Conservation (phyloP, 2,797 vertebrate genomes). For the Monodelphis domestica region DNA sequence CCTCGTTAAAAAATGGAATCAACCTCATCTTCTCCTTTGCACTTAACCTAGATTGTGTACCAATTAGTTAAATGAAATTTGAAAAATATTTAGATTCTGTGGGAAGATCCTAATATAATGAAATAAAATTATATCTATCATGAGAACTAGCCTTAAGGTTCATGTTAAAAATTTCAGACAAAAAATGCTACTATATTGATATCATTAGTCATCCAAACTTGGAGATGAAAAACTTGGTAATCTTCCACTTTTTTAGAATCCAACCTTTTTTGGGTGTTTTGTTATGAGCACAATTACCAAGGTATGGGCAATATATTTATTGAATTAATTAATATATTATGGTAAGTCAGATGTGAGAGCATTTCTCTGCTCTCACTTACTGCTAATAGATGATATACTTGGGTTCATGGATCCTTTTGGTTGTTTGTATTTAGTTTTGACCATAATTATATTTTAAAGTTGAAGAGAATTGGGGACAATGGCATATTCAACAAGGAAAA, state of each 20-base stretch:
- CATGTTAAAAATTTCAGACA: background rate
- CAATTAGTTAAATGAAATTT: background rate
- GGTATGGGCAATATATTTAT: background rate
- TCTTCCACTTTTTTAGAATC: slow-evolving; percentile 22
- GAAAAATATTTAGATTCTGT: background rate
- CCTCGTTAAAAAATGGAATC: slow-evolving; percentile 26
- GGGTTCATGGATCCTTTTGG: background rate
- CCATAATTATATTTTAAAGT: slow-evolving; percentile 14
- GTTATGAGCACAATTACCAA: background rate
- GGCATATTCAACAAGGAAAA: background rate
- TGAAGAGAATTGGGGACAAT: slow-evolving; percentile 27
- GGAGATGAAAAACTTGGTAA: slow-evolving; percentile 35
- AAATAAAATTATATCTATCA: background rate
- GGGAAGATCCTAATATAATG: background rate
- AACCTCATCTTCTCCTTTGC: slow-evolving; percentile 1
- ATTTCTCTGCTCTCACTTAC: too few relatives aligned
- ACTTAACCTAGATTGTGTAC: slow-evolving; percentile 20
- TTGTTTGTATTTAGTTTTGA: slow-evolving; percentile 6
- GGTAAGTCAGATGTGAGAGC: background rate
- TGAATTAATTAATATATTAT: background rate
- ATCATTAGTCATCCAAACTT: background rate
- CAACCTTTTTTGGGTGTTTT: background rate
- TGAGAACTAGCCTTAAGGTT: background rate
- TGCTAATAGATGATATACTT: background rate
- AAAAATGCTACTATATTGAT: background rate